phyloP scores from a whole-genome alignment of 1,140 invertebrate genomes.

The Varroa destructor region DNA sequence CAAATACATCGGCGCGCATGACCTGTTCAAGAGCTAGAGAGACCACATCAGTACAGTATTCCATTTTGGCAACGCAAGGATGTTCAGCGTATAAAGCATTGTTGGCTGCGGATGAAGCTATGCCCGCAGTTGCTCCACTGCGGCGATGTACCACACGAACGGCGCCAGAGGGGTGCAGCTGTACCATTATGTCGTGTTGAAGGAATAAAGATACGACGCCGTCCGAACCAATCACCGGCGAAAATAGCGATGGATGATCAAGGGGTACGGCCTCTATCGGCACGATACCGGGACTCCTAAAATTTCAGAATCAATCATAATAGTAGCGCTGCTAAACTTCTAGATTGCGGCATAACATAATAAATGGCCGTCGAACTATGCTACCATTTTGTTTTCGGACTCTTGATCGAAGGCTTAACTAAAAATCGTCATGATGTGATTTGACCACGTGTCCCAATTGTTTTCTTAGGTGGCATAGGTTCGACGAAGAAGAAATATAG shows the following conservation, averaged over 20 bases:
- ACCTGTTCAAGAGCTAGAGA: constrained; percentile 8
- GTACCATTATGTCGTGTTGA: constrained; percentile 22
- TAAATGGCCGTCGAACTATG: too few species aligned
- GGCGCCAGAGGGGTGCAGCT: constrained; percentile 5
- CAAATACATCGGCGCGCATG: constrained; percentile 5
- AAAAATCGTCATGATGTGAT: too few species aligned
- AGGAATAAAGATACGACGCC: constrained; percentile 4
- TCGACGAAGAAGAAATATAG: too few species aligned
- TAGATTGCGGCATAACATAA: too few species aligned
- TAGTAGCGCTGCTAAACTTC: too few species aligned
- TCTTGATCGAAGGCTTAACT: too few species aligned
- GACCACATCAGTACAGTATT: constrained; percentile 6
- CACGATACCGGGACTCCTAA: too few species aligned
- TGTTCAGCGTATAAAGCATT: constrained; percentile 13
- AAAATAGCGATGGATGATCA: constrained; percentile 12
- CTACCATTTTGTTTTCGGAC: too few species aligned
- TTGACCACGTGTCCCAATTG: too few species aligned
- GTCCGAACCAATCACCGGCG: constrained; percentile 17
- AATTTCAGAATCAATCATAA: too few species aligned
- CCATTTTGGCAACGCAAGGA: constrained; percentile 23
- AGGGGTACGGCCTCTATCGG: not conserved
- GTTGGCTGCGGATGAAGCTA: not conserved
- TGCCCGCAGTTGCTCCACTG: not conserved
- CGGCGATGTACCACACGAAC: constrained; percentile 6
- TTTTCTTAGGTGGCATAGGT: too few species aligned